Percentiles rank a stretch among this genome's conserved stretches.
phyloP scores from a whole-genome alignment of 2,888 invertebrate genomes.

The Drosophila histrio region DNA sequence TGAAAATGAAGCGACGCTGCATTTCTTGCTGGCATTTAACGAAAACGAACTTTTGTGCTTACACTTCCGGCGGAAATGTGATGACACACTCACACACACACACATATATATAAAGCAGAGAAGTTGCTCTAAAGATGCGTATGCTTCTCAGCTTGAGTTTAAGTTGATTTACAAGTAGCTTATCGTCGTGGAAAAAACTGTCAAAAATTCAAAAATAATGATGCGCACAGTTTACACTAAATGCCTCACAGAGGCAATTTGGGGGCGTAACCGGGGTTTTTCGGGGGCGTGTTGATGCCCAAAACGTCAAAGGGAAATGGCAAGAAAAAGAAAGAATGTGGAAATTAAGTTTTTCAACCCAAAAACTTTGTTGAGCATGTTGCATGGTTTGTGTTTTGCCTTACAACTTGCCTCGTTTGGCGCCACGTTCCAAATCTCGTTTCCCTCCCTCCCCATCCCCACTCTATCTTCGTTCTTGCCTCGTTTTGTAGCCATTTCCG shows the following conservation, averaged over 20 bases:
- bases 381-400: slow-evolving; percentile 14
- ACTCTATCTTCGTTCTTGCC: not conserved
- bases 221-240: slow-evolving; percentile 73
- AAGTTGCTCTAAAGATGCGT: slow-evolving; percentile 53
- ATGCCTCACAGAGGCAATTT: slow-evolving; percentile 35
- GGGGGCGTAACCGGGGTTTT: slow-evolving; percentile 14
- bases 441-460: not conserved
- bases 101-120: slow-evolving; percentile 1
- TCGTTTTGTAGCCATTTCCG: slow-evolving; percentile 56
- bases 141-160: slow-evolving; percentile 37
- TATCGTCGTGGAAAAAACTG: slow-evolving; percentile 74
- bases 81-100: slow-evolving; percentile 51
- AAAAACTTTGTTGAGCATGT: slow-evolving; percentile 52
- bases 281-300: slow-evolving; percentile 4
- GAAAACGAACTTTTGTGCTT: slow-evolving; percentile 77
- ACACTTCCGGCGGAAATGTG: slow-evolving; percentile 80
- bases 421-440: not conserved
- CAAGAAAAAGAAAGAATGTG: slow-evolving; percentile 23
- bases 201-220: slow-evolving; percentile 79
- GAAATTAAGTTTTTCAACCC: slow-evolving; percentile 69
- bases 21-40: slow-evolving; percentile 79
- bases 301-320: slow-evolving; percentile 27
- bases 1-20: slow-evolving; percentile 75
- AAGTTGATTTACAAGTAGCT: slow-evolving; percentile 78
- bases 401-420: slow-evolving; percentile 4